Evolutionary conservation across 2,888 invertebrate genomes (phyloP), one percentile per base, ranked within the genome.

Genomic region (Heliconius erato): DNA sequence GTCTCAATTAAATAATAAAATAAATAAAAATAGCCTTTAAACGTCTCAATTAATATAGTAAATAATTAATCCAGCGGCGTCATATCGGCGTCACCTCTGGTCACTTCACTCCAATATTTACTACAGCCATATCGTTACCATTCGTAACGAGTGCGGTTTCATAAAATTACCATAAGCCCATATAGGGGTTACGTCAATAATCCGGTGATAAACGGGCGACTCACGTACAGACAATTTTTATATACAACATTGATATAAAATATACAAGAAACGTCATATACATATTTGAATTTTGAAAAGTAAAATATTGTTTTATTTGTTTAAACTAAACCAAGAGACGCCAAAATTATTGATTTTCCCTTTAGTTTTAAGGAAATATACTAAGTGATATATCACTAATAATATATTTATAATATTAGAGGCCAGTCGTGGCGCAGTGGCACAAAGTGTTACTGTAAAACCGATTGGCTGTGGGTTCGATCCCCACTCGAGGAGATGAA

Each of bases 191-290:
- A 72, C 71, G 63, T 35, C 69, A 74, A 80, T 83, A 80, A 80
- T 83, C 82, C 44, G 67, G 49, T 65, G 65, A 69, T 80, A 83
- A 78, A 83, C 72, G 69, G 49, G 71, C 77, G 72, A 67, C 74
- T 83, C 82, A 83, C 82, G 82, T 80, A 74, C 80, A 67, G 71
- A 76, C 35, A 35, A 67, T 83, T 77, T 83, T 83, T 80, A 80
- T 83, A 71, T 76, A 23, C 28, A 3, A 59, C 76, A 68, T 12
- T 40, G 59, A 76, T 76, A 40, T 67, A 69, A 2, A 32, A 9
- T 35, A 28, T 32, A n/a, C 59, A 11, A 9, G 80, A 76, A 80
- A 49, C 19, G 74, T 6, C 26, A 23, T 68, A 26, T 72, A 3
- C 19, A 14, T 26, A 9, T 40, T 40, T 40, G n/a, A n/a, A n/a